Percentiles rank a stretch among this genome's conserved stretches.
Evolutionary conservation across 2,888 invertebrate species (phyloP).

Genomic region (Papilio elwesi): DNA sequence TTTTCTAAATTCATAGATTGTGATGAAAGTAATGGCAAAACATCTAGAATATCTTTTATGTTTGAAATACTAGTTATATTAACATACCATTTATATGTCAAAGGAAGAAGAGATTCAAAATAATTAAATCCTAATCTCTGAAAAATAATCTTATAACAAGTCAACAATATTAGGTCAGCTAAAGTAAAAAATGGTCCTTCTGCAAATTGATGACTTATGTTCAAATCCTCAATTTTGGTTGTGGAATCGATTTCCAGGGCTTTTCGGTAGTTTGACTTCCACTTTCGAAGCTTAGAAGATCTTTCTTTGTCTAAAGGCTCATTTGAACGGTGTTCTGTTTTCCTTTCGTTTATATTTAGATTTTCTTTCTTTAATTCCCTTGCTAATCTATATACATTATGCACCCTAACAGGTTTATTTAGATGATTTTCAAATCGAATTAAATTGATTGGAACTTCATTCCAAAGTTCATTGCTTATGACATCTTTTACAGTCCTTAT

Average conservation of each 20-base stretch:
- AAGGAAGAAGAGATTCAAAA: constrained; percentile 81
- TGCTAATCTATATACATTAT: constrained; percentile 92
- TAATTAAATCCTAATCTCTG: constrained; percentile 64
- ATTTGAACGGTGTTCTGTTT: constrained; percentile 41
- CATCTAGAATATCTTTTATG: constrained; percentile 48
- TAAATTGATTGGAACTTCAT: constrained; percentile 87
- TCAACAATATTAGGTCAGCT: constrained; percentile 92
- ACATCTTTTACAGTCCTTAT: constrained; percentile 84
- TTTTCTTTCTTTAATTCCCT: constrained; percentile 79
- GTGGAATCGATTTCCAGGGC: constrained; percentile 69
- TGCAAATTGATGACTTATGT: constrained; percentile 89
- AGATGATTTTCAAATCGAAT: constrained; percentile 93
- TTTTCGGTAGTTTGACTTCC: constrained; percentile 73
- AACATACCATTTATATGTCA: constrained; percentile 86
- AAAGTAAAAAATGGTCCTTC: constrained; percentile 93
- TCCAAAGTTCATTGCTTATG: constrained; percentile 50
- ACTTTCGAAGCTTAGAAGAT: constrained; percentile 74
- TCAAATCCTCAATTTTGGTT: constrained; percentile 77
- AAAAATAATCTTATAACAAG: constrained; percentile 87
- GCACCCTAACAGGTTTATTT: constrained; percentile 91
- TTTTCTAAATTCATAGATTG: constrained; percentile 43
- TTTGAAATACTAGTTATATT: constrained; percentile 58
- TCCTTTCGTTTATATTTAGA: constrained; percentile 41
- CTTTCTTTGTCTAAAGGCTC: constrained; percentile 52
- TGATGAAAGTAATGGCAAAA: constrained; percentile 39